Percentiles rank a stretch among this genome's conserved stretches.
phyloP scores from a whole-genome alignment of 35 echinoderm and acorn worm genomes.

The Acanthaster planci region DNA sequence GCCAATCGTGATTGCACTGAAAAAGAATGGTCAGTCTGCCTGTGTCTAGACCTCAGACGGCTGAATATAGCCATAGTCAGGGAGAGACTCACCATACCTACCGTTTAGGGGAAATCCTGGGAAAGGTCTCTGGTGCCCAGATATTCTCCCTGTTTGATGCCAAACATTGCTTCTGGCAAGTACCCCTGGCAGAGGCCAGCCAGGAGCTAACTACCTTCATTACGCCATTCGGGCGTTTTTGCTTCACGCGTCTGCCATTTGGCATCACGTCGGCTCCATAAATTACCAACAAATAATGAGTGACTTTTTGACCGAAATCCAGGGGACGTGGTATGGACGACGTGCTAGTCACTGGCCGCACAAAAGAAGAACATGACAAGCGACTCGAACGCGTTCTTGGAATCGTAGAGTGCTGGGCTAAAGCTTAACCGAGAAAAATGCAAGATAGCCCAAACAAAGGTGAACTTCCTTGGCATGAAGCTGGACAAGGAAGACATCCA shows the following conservation, averaged over 20 bases:
- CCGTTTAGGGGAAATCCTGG: constrained; percentile 46
- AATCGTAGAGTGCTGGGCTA: background rate
- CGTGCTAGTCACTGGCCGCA: background rate
- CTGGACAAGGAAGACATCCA: background rate
- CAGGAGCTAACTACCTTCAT: background rate
- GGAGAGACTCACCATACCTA: constrained; percentile 45
- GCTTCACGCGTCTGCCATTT: background rate
- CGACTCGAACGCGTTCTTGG: background rate
- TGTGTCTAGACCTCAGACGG: constrained; percentile 40
- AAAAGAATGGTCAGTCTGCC: constrained; percentile 24
- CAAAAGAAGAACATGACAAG: background rate
- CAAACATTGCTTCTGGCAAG: constrained; percentile 56
- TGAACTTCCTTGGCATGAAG: background rate
- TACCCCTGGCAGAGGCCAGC: constrained; percentile 39
- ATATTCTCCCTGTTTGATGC: constrained; percentile 51
- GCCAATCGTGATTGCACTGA: background rate
- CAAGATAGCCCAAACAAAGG: background rate
- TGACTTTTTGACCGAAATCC: background rate
- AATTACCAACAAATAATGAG: background rate
- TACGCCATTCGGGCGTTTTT: too few relatives aligned
- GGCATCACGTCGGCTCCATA: background rate
- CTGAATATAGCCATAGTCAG: constrained; percentile 48
- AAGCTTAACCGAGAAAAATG: background rate
- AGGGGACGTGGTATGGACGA: background rate
- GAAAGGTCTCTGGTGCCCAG: constrained; percentile 24